These are phyloP conservation scores for Corythaixoides concolor DNA, from an alignment of 2,113 vertebrate genomes.

Conservation along the genomic window DNA sequence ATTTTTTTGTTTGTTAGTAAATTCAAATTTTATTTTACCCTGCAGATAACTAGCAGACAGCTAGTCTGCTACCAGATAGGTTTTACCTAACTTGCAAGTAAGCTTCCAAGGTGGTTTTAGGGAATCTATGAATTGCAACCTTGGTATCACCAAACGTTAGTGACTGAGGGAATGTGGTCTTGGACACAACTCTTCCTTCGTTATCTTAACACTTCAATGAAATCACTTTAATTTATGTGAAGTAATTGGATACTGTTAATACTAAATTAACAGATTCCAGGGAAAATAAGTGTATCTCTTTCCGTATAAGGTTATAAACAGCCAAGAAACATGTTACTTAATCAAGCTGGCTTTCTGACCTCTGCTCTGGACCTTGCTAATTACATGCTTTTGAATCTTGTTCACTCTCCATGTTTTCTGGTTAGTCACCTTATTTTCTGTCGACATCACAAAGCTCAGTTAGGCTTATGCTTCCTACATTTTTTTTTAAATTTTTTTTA, in stretches of 20 bases:
- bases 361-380: not conserved
- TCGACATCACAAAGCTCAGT: not conserved
- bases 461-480: not conserved
- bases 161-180: not conserved
- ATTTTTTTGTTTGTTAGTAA: not conserved
- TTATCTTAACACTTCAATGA: not conserved
- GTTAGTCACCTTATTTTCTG: not conserved
- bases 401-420: not conserved
- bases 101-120: not conserved
- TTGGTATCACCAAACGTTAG: not conserved
- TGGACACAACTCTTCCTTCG: not conserved
- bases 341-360: not conserved
- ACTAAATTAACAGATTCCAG: not conserved
- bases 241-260: not conserved
- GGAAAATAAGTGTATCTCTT: not conserved
- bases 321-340: not conserved
- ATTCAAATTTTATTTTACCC: not conserved
- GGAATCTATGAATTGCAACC: not conserved
- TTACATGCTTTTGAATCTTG: not conserved
- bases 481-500: not conserved
- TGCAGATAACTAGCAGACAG: not conserved
- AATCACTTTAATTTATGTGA: not conserved
- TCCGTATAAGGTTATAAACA: slow-evolving; percentile 3
- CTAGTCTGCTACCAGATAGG: not conserved
- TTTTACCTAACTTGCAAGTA: not conserved